Conservation (phyloP, 2,888 invertebrate genomes). For the Rhopalosiphum nymphaeae region DNA sequence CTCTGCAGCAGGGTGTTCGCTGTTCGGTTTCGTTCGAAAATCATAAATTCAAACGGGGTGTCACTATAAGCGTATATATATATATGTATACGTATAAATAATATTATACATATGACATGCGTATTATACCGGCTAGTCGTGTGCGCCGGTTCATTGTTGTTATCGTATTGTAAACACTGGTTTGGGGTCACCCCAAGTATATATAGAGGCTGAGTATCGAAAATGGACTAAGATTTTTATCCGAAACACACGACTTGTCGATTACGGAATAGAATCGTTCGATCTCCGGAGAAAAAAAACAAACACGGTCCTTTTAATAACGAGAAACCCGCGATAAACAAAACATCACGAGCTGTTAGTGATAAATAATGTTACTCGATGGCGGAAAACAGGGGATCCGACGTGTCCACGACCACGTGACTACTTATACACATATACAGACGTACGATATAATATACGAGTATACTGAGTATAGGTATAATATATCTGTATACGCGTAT, state of each 20-base stretch:
- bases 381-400: neutral
- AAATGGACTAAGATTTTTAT: slow-evolving; percentile 62
- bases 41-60: slow-evolving; percentile 51
- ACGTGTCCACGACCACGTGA: neutral
- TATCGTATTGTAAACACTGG: slow-evolving; percentile 61
- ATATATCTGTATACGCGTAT: neutral
- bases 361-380: slow-evolving; percentile 18
- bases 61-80: neutral
- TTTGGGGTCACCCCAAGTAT: slow-evolving; percentile 27
- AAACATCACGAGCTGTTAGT: slow-evolving; percentile 14
- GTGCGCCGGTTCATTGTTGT: slow-evolving; percentile 48
- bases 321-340: slow-evolving; percentile 11
- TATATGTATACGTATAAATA: neutral
- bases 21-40: slow-evolving; percentile 46
- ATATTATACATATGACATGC: neutral
- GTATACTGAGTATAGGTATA: neutral
- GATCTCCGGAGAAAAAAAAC: neutral
- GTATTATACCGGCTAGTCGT: neutral
- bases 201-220: slow-evolving; percentile 34
- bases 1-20: neutral
- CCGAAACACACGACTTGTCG: slow-evolving; percentile 54
- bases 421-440: neutral
- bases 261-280: neutral
- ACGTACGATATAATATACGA: neutral
- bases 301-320: neutral